Percentiles rank a stretch among this genome's conserved stretches.
phyloP scores from a whole-genome alignment of 2,113 vertebrate genomes.

The Panurus biarmicus region DNA sequence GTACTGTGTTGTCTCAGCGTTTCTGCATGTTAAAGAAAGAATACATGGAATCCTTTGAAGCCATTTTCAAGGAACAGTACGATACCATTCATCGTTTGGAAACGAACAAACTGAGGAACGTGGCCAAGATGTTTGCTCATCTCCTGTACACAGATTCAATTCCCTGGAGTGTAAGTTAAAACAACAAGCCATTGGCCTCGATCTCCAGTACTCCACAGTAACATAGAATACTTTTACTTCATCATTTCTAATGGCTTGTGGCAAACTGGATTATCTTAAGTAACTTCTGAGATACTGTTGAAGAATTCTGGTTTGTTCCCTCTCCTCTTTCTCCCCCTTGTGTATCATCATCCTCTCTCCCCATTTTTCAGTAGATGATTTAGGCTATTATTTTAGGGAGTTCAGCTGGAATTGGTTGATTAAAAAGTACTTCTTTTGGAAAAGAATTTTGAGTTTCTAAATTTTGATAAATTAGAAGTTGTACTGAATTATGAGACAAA shows the following conservation, averaged over 20 bases:
- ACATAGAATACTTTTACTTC: neutral
- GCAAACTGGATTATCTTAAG: neutral
- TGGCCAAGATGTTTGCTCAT: slow-evolving; percentile 96
- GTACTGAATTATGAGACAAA: neutral
- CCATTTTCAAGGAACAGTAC: slow-evolving; percentile 94
- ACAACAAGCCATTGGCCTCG: neutral
- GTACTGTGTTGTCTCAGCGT: slow-evolving; percentile 70
- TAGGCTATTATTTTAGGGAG: neutral
- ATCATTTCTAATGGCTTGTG: neutral
- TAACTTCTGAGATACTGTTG: neutral
- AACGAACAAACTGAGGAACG: slow-evolving; percentile 97
- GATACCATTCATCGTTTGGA: slow-evolving; percentile 96
- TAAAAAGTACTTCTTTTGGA: neutral
- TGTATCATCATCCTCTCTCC: neutral
- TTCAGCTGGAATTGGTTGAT: neutral
- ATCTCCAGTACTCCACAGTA: neutral
- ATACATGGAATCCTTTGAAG: slow-evolving; percentile 98
- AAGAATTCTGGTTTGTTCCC: neutral
- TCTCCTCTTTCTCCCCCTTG: neutral
- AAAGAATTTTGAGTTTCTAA: neutral
- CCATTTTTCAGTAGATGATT: neutral
- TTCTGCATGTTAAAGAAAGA: slow-evolving; percentile 98
- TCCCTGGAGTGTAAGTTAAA: slow-evolving; percentile 92
- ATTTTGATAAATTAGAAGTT: neutral
- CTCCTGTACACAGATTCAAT: slow-evolving; percentile 95